These are phyloP conservation scores for Chymomyza fuscimana DNA, from an alignment of 2,888 invertebrate genomes.

Conservation along the genomic window DNA sequence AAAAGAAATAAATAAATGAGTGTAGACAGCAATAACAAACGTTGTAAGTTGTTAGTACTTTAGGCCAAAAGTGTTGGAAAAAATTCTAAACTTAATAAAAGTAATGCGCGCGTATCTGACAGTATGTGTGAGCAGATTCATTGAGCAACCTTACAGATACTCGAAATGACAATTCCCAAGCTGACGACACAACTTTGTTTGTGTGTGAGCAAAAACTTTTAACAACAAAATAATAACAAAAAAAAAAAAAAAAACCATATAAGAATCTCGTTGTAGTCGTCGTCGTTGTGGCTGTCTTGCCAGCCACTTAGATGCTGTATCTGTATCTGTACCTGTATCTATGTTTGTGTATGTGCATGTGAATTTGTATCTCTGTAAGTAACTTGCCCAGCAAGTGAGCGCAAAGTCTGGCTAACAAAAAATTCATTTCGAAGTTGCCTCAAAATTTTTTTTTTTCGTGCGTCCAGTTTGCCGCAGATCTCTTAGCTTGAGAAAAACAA, in stretches of 20 bases:
- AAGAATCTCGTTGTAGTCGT: constrained; percentile 40
- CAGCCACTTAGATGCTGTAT: constrained; percentile 34
- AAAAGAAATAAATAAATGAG: neutral
- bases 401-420: constrained; percentile 21
- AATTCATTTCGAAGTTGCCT: constrained; percentile 68
- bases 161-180: constrained; percentile 18
- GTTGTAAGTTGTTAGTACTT: constrained; percentile 30
- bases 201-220: constrained; percentile 42
- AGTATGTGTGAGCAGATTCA: neutral
- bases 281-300: constrained; percentile 5
- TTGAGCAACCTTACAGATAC: constrained; percentile 4
- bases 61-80: constrained; percentile 22
- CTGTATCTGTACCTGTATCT: constrained; percentile 16
- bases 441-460: constrained; percentile 65
- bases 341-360: constrained; percentile 19
- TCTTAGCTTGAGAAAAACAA: constrained; percentile 65
- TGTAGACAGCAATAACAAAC: constrained; percentile 15
- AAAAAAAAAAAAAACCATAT: constrained; percentile 30
- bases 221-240: constrained; percentile 34
- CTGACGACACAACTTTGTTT: constrained; percentile 17
- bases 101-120: constrained; percentile 6
- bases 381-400: constrained; percentile 34
- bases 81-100: constrained; percentile 32
- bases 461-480: constrained; percentile 52
- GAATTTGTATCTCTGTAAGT: constrained; percentile 32